Evolutionary conservation across 1,140 invertebrate genomes (phyloP).

Genomic region (Pomacea maculata): DNA sequence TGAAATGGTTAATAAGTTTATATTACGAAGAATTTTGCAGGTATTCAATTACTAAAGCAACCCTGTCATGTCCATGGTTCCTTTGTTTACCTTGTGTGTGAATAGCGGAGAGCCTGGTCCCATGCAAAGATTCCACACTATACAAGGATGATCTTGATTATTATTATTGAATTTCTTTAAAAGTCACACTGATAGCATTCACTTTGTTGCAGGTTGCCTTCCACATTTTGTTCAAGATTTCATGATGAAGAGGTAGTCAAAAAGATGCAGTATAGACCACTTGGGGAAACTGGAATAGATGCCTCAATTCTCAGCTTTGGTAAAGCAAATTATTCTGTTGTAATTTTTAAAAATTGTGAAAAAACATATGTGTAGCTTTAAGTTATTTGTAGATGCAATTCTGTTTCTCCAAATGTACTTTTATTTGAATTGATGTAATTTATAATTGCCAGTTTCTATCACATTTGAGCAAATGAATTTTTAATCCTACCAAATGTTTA

Average conservation of each 20-base stretch:
- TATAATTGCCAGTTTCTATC: not conserved
- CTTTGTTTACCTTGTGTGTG: no score
- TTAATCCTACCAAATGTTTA: not conserved
- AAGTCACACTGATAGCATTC: not conserved
- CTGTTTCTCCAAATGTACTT: not conserved
- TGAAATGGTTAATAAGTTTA: no score
- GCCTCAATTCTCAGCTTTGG: conserved; percentile 74
- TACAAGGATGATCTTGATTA: no score
- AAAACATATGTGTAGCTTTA: not conserved
- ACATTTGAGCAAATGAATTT: not conserved
- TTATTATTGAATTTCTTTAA: not conserved
- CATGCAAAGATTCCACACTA: no score
- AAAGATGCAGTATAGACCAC: conserved; percentile 68
- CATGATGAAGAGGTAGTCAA: conserved; percentile 69
- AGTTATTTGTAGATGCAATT: not conserved
- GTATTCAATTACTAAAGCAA: no score
- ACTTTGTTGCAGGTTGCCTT: conserved; percentile 49
- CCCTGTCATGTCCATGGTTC: no score
- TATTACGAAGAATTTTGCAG: no score
- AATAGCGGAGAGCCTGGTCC: no score
- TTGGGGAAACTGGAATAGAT: conserved; percentile 71
- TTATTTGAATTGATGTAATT: not conserved
- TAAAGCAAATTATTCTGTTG: conserved; percentile 56
- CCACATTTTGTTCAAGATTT: conserved; percentile 71
- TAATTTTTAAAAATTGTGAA: not conserved